A percentile compares a stretch with the other conserved stretches of the same genome.
phyloP scores from a whole-genome alignment of 2,797 vertebrate species.

The Sebastes trivittatus region DNA sequence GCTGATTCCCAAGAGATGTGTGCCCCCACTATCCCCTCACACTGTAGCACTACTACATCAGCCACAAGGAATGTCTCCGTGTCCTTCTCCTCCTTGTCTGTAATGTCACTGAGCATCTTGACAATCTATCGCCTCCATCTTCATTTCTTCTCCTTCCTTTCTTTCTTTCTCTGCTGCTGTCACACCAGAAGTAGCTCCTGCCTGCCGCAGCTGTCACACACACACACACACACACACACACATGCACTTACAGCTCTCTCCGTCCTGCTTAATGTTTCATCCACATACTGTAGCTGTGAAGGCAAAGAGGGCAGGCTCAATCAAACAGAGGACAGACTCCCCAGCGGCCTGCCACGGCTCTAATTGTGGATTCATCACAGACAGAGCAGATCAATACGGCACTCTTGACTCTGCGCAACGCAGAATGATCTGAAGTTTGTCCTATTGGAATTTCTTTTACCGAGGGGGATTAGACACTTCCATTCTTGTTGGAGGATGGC shows the following conservation, averaged over 20 bases:
- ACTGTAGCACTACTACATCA: slow-evolving; percentile 15
- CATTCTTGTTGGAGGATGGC: slow-evolving; percentile 59
- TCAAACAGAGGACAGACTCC: slow-evolving; percentile 76
- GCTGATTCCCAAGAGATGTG: not conserved
- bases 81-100: slow-evolving; percentile 3
- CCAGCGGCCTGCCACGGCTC: slow-evolving; percentile 67
- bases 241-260: slow-evolving; percentile 6
- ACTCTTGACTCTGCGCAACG: slow-evolving; percentile 68
- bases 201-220: slow-evolving; percentile 5
- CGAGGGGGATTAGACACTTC: slow-evolving; percentile 71
- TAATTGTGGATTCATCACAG: slow-evolving; percentile 83
- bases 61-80: not conserved
- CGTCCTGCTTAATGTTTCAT: slow-evolving; percentile 60
- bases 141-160: slow-evolving; percentile 21
- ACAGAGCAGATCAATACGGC: slow-evolving; percentile 78
- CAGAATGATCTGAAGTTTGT: slow-evolving; percentile 77
- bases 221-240: not conserved
- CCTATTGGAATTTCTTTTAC: slow-evolving; percentile 78
- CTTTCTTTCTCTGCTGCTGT: slow-evolving; percentile 15
- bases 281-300: slow-evolving; percentile 56
- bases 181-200: slow-evolving; percentile 20
- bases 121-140: slow-evolving; percentile 23
- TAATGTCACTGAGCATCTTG: slow-evolving; percentile 39
- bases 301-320: slow-evolving; percentile 69
- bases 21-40: not conserved